phyloP scores from a whole-genome alignment of 2,888 invertebrate species.

The Monochamus alternatus region DNA sequence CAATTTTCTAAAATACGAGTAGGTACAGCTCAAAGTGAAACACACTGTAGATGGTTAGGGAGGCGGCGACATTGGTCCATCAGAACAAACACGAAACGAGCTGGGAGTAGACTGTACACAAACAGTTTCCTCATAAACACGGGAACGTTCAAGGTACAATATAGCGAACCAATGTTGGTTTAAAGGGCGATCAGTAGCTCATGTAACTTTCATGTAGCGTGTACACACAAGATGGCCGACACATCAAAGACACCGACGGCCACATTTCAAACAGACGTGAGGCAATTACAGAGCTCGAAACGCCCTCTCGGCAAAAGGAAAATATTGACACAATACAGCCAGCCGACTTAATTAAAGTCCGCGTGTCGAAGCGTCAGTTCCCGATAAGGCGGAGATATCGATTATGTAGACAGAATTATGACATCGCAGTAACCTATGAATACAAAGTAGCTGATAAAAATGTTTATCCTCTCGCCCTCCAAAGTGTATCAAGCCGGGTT shows the following conservation, averaged over 20 bases:
- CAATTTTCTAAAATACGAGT: no score
- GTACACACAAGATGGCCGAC: conserved; percentile 68
- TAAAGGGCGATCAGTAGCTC: conserved; percentile 65
- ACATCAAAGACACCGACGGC: conserved; percentile 69
- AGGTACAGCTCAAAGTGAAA: no score
- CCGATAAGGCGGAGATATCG: conserved; percentile 67
- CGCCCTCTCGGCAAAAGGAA: conserved; percentile 44
- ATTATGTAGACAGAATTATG: conserved; percentile 69
- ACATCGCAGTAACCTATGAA: conserved; percentile 67
- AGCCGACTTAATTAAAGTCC: conserved; percentile 61
- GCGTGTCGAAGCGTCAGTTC: conserved; percentile 56
- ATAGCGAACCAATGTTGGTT: conserved; percentile 62
- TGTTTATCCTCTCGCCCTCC: conserved; percentile 47
- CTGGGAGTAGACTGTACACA: conserved; percentile 49
- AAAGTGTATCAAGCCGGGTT: conserved; percentile 54
- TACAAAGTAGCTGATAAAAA: conserved; percentile 72
- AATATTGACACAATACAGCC: conserved; percentile 58
- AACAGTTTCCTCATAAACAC: conserved; percentile 52
- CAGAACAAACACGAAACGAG: conserved; percentile 51
- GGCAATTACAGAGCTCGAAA: conserved; percentile 62
- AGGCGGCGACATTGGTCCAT: conserved; percentile 52
- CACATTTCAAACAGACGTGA: conserved; percentile 65
- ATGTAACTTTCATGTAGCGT: conserved; percentile 71
- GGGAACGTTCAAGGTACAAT: conserved; percentile 39
- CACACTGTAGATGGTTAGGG: conserved; percentile 11